phyloP scores from a whole-genome alignment of 1,140 invertebrate genomes.

The Delia radicum region DNA sequence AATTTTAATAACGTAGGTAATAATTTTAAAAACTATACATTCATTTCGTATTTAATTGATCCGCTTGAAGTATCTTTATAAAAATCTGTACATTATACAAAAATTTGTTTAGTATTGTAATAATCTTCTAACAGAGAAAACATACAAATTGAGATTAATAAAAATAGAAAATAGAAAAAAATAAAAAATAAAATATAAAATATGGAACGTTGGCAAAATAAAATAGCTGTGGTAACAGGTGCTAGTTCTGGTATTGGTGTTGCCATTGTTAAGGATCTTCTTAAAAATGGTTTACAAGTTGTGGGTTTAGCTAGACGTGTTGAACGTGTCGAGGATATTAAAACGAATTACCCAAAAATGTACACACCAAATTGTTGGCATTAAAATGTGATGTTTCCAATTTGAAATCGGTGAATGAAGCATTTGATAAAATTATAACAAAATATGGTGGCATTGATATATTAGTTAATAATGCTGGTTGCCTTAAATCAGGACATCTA shows the following conservation, averaged over 20 bases:
- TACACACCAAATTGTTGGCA: conserved; percentile 54
- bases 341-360: conserved; percentile 34
- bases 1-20: no score
- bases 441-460: conserved; percentile 68
- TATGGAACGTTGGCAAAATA: conserved; percentile 63
- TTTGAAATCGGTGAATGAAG: conserved; percentile 63
- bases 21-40: no score
- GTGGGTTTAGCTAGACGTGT: conserved; percentile 69
- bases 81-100: no score
- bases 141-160: background rate
- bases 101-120: background rate
- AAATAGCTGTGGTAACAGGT: conserved; percentile 66
- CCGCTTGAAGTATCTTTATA: no score
- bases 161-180: background rate
- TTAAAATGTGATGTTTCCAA: conserved; percentile 65
- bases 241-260: conserved; percentile 73
- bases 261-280: conserved; percentile 59
- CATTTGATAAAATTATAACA: conserved; percentile 66
- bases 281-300: conserved; percentile 65
- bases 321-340: conserved; percentile 60
- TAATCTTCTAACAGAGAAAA: background rate
- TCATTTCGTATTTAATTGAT: no score
- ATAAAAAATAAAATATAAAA: conserved; percentile 47
- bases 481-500: conserved; percentile 45
- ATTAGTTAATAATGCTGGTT: conserved; percentile 74